These are phyloP conservation scores for Scaptomyza hsui DNA, from an alignment of 1,140 invertebrate genomes.

Conservation along the genomic window DNA sequence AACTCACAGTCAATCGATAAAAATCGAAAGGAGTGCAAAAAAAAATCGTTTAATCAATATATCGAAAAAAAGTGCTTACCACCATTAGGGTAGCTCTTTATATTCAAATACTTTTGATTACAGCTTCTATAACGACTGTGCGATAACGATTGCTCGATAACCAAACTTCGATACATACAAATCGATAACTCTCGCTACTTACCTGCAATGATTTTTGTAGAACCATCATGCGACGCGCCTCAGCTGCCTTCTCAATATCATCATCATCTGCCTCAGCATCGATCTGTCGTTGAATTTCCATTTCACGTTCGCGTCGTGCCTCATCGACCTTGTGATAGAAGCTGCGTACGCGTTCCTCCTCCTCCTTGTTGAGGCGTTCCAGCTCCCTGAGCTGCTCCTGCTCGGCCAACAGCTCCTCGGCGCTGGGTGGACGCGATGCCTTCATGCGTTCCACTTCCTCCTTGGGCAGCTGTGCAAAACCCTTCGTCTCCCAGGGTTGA, in stretches of 20 bases:
- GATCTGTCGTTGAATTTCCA: conserved; percentile 40
- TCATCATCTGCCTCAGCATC: conserved; percentile 54
- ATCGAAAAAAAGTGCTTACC: too few relatives aligned
- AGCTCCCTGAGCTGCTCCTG: conserved; percentile 52
- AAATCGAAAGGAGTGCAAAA: too few relatives aligned
- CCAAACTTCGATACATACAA: too few relatives aligned
- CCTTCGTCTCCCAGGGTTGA: conserved; percentile 61
- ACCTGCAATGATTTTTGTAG: conserved; percentile 48
- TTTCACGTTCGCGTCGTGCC: conserved; percentile 52
- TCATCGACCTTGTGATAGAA: conserved; percentile 60
- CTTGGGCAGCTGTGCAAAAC: conserved; percentile 44
- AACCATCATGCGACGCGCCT: conserved; percentile 52
- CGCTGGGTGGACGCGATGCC: conserved; percentile 25
- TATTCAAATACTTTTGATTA: too few relatives aligned
- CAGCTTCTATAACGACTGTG: too few relatives aligned
- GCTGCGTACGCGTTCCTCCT: conserved; percentile 52
- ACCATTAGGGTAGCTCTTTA: too few relatives aligned
- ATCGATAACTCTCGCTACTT: not conserved
- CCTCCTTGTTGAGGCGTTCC: conserved; percentile 45
- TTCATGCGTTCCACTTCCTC: conserved; percentile 55
- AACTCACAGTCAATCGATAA: not conserved
- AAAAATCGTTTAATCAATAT: too few relatives aligned
- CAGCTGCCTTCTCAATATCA: conserved; percentile 40
- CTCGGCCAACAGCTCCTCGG: conserved; percentile 54
- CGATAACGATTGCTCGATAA: too few relatives aligned